Evolutionary conservation across 2,113 vertebrate species (phyloP).

Genomic region (Hyperopisus bebe): DNA sequence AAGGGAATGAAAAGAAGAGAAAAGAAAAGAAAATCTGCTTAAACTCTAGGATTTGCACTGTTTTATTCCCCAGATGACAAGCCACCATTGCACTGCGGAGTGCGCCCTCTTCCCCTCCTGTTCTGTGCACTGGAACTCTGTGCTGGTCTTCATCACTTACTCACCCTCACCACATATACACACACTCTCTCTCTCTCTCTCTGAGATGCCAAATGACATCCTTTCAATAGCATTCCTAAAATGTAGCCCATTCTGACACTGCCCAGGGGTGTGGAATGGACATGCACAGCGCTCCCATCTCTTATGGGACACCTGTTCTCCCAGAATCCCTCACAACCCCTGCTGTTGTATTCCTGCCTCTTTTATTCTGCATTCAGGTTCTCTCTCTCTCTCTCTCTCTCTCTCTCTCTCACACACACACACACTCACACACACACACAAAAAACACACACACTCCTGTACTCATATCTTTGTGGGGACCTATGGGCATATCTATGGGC

Average conservation of each 20-base stretch:
- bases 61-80: background rate
- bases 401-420: background rate
- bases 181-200: constrained; percentile 21
- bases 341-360: constrained; percentile 17
- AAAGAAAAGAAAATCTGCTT: background rate
- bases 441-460: constrained; percentile 21
- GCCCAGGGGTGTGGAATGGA: background rate
- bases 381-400: too few species aligned
- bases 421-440: background rate
- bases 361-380: background rate
- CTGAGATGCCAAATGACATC: constrained; percentile 8
- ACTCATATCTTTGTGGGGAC: too few species aligned
- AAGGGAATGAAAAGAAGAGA: background rate
- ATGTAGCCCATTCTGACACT: background rate
- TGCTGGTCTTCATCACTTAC: background rate
- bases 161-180: constrained; percentile 2
- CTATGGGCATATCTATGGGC: too few species aligned
- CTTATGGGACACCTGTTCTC: constrained; percentile 4
- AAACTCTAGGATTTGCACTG: background rate
- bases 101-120: background rate
- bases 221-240: constrained; percentile 25
- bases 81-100: background rate
- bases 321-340: constrained; percentile 18
- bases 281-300: background rate
- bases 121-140: background rate